Conservation (phyloP, 1,140 invertebrate genomes). For the Drosophila sechellia region DNA sequence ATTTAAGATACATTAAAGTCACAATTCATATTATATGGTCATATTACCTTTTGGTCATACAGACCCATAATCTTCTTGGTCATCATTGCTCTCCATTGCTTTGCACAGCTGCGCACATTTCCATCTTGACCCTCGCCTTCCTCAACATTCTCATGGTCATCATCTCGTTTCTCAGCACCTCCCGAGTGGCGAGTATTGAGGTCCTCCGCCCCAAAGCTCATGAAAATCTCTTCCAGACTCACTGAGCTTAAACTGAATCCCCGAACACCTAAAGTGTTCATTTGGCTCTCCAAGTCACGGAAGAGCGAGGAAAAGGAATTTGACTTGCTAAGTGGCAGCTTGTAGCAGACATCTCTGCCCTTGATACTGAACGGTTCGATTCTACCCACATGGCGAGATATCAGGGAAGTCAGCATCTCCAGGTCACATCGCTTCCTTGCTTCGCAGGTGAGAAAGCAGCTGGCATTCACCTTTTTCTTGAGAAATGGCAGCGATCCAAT, state of each 20-base stretch:
- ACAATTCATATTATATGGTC: too few species aligned
- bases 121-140: neutral
- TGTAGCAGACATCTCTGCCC: slow-evolving; percentile 24
- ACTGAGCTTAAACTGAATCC: slow-evolving; percentile 96
- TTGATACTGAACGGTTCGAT: neutral
- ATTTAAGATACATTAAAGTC: too few species aligned
- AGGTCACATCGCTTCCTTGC: slow-evolving; percentile 18
- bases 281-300: slow-evolving; percentile 16
- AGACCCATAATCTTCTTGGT: slow-evolving; percentile 5
- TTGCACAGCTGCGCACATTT: neutral
- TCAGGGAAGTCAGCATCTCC: slow-evolving; percentile 3
- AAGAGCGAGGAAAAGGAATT: slow-evolving; percentile 8
- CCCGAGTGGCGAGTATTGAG: neutral
- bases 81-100: slow-evolving; percentile 24
- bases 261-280: slow-evolving; percentile 4
- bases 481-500: slow-evolving; percentile 93
- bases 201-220: slow-evolving; percentile 18
- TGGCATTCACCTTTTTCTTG: slow-evolving; percentile 90
- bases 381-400: slow-evolving; percentile 4
- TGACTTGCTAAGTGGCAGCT: slow-evolving; percentile 3
- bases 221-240: slow-evolving; percentile 93
- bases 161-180: slow-evolving; percentile 1
- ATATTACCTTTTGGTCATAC: neutral
- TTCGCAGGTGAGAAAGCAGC: slow-evolving; percentile 30
- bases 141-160: neutral